Base-by-base conservation (phyloP, 2,888 invertebrate species). In the Platycheirus rosarum region DNA sequence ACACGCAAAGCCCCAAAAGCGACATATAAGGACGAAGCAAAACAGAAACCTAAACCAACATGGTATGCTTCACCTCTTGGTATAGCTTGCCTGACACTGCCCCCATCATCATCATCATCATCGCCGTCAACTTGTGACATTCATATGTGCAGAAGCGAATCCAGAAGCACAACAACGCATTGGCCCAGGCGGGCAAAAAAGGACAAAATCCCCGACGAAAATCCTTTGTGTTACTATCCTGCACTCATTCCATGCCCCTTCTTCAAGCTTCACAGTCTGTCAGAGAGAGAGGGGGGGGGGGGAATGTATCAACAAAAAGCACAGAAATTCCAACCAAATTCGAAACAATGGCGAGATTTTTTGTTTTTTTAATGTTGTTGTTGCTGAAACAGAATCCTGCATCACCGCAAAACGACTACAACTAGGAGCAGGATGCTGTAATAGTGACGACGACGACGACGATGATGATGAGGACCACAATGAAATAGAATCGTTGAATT, bases 61-160 rank as follows among this genome's bases (percentile, higher is more conserved):
- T 29, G 16, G 3, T 46, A 68, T 37, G 63, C 55, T 76, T 68
- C 42, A 76, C 65, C 49, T 51, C 42, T 35, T 57, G 13, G 13
- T 42, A 49, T 57, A 48, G 73, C 73, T 60, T 75, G 53, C 29
- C 20, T 14, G 14, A 29, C 16, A 26, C 42, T 29, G 35, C 53
- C n/a, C n/a, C n/a, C n/a, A n/a, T n/a, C n/a, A 32, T 8, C 53
- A 68, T 35, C 44, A 42, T 68, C 73, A 69, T 65, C 66, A 75
- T 65, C 63, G 57, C 51, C 70, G 35, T 70, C 70, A 76, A 76
- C 70, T 80, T 76, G 76, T 76, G 80, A 80, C 80, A 80, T 76
- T 80, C 71, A 76, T 80, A 53, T 53, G 53, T 46, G 53, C 35
- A 48, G 20, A 20, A 69, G 32, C 40, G 55, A 13, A 55, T 46